Evolutionary conservation across 2,888 invertebrate species (phyloP).

Genomic region (Lochmaea capreae): DNA sequence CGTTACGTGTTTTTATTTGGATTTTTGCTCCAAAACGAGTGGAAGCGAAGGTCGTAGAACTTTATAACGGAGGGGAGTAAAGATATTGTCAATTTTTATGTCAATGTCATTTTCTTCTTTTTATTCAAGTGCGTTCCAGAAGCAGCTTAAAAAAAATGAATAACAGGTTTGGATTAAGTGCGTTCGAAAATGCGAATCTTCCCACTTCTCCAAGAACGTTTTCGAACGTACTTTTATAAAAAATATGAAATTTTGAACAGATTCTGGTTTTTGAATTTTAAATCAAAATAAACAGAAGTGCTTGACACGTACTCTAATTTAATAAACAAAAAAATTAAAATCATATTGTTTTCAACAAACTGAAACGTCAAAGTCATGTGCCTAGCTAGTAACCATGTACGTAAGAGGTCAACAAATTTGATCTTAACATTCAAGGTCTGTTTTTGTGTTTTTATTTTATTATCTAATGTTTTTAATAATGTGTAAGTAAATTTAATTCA

Average conservation of each 20-base stretch:
- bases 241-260: neutral
- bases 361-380: neutral
- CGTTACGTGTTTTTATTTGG: constrained; percentile 11
- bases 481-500: neutral
- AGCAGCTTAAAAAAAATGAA: neutral
- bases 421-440: neutral
- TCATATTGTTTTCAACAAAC: too few species aligned
- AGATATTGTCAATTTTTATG: constrained; percentile 3
- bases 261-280: too few species aligned
- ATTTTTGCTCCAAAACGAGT: constrained; percentile 11
- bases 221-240: too few species aligned
- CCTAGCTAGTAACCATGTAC: neutral
- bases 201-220: too few species aligned
- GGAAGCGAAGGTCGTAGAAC: constrained; percentile 11
- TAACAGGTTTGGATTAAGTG: too few species aligned
- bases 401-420: constrained; percentile 8
- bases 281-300: too few species aligned
- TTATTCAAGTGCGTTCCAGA: neutral
- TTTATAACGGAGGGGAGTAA: neutral
- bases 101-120: constrained; percentile 5
- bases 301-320: too few species aligned
- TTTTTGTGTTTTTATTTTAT: neutral
- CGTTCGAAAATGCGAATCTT: too few species aligned
- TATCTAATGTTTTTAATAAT: neutral
- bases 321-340: too few species aligned